phyloP scores from a whole-genome alignment of 2,888 invertebrate genomes.

The Drosophila lutescens region DNA sequence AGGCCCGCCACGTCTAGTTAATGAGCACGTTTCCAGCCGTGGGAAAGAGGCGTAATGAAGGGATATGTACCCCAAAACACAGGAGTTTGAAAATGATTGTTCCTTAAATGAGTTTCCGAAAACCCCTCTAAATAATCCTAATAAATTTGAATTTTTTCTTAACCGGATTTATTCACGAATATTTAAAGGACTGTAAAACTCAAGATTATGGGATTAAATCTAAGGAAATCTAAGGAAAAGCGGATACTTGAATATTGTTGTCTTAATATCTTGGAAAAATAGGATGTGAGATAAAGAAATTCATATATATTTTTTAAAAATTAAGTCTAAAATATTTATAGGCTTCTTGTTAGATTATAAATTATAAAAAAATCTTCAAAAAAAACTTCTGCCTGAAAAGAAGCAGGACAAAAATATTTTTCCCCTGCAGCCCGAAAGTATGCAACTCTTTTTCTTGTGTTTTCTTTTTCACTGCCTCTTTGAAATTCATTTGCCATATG shows the following conservation, averaged over 20 bases:
- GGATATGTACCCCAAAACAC: neutral
- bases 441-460: constrained; percentile 2
- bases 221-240: too few species aligned
- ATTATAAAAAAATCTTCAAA: too few species aligned
- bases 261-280: too few species aligned
- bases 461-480: neutral
- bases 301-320: too few species aligned
- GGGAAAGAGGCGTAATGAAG: neutral
- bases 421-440: constrained; percentile 6
- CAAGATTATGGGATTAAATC: too few species aligned
- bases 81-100: neutral
- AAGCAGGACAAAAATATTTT: neutral
- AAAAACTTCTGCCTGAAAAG: neutral
- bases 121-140: neutral
- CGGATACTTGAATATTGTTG: neutral
- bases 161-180: too few species aligned
- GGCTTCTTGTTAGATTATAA: too few species aligned
- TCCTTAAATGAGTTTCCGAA: neutral
- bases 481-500: constrained; percentile 19
- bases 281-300: too few species aligned
- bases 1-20: constrained; percentile 51
- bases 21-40: constrained; percentile 36
- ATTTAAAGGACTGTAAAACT: too few species aligned
- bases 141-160: neutral
- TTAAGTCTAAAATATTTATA: too few species aligned